These are phyloP conservation scores for Scaeva pyrastri DNA, from an alignment of 2,888 invertebrate genomes.

Conservation along the genomic window DNA sequence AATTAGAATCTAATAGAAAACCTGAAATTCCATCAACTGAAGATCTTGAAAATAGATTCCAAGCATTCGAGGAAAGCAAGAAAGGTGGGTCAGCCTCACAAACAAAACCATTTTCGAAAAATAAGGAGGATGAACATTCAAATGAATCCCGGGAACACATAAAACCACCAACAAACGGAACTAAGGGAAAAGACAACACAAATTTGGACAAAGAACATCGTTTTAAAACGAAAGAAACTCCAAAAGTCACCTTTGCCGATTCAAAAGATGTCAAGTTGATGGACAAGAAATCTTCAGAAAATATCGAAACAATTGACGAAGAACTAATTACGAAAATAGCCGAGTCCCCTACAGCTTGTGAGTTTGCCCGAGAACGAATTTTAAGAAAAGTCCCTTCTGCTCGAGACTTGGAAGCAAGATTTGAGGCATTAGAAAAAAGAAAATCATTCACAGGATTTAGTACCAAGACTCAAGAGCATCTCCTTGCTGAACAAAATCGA, in stretches of 20 bases:
- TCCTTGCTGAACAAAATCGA: slow-evolving; percentile 15
- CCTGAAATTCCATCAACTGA: slow-evolving; percentile 80
- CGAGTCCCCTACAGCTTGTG: slow-evolving; percentile 28
- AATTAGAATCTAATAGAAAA: slow-evolving; percentile 20
- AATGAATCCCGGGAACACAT: background rate
- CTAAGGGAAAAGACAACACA: background rate
- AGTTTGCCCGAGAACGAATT: background rate
- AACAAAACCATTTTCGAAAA: background rate
- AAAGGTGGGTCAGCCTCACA: background rate
- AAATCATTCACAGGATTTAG: slow-evolving; percentile 20
- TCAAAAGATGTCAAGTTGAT: background rate
- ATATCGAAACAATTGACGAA: background rate
- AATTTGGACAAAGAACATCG: background rate
- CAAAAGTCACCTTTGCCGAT: slow-evolving; percentile 21
- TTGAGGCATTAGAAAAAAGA: slow-evolving; percentile 45
- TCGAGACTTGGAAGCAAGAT: slow-evolving; percentile 40
- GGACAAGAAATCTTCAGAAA: background rate
- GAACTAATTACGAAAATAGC: background rate
- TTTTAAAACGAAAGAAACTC: slow-evolving; percentile 40
- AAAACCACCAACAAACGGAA: background rate
- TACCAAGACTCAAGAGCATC: slow-evolving; percentile 18
- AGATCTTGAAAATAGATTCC: slow-evolving; percentile 81
- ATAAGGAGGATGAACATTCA: background rate
- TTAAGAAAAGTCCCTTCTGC: slow-evolving; percentile 20
- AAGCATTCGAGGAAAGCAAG: slow-evolving; percentile 78